A percentile compares a stretch with the other conserved stretches of the same genome.
These are phyloP conservation scores for Stictonetta naevosa DNA, from an alignment of 2,113 vertebrate species.

Conservation along the genomic window DNA sequence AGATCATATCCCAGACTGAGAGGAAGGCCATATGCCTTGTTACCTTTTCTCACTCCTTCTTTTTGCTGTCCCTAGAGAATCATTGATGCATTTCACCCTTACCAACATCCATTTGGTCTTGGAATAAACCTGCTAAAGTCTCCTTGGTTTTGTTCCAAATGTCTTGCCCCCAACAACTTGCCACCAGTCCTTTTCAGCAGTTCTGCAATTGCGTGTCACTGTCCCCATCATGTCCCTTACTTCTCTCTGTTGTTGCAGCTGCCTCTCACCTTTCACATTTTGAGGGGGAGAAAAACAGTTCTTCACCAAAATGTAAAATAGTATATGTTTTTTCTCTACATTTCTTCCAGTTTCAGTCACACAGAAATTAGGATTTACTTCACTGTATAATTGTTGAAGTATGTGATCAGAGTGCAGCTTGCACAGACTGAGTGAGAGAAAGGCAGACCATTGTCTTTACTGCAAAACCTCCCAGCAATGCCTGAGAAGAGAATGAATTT, in stretches of 20 bases:
- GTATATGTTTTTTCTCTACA: neutral
- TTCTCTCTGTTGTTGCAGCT: neutral
- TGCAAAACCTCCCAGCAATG: neutral
- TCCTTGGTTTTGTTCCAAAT: neutral
- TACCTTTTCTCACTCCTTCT: neutral
- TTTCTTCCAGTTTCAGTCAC: neutral
- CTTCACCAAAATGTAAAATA: neutral
- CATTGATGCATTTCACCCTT: neutral
- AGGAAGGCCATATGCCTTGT: neutral
- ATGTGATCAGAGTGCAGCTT: neutral
- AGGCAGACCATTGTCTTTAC: fast-evolving
- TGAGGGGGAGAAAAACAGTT: neutral
- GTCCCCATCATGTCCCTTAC: neutral
- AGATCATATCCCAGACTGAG: neutral
- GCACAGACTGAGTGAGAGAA: neutral
- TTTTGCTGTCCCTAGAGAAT: neutral
- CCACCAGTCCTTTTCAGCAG: neutral
- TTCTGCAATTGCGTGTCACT: neutral
- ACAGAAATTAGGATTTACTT: neutral
- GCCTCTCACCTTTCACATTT: neutral
- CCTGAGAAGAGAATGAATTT: neutral
- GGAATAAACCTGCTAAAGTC: neutral
- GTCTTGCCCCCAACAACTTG: neutral
- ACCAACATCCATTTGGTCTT: neutral
- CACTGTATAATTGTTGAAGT: neutral